Conservation (phyloP, 2,888 invertebrate species). For the Agrotis exclamationis region DNA sequence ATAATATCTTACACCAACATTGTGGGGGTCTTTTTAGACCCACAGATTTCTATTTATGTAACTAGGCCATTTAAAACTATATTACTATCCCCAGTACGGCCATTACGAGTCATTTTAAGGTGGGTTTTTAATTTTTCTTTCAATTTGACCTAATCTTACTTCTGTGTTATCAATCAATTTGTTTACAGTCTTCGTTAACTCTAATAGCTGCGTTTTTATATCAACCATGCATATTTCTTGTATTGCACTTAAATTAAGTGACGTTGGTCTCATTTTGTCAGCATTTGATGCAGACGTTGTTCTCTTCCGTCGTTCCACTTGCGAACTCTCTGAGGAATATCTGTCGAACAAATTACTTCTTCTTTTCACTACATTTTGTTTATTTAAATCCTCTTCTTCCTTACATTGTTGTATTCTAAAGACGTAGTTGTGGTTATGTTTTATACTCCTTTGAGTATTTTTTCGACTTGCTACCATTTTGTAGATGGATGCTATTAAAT, state of each 20-base stretch:
- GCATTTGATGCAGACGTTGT: conserved; percentile 76
- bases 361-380: conserved; percentile 81
- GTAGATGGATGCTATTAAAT: conserved; percentile 94
- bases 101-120: conserved; percentile 51
- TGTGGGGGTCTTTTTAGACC: too few relatives aligned
- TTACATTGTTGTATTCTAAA: conserved; percentile 79
- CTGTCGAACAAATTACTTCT: conserved; percentile 86
- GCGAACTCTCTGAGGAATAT: conserved; percentile 85
- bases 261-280: conserved; percentile 80
- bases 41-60: not conserved
- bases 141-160: conserved; percentile 75
- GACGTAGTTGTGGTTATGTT: conserved; percentile 87
- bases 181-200: conserved; percentile 84
- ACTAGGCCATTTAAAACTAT: conserved; percentile 10
- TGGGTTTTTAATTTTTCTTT: conserved; percentile 78
- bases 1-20: conserved; percentile 17
- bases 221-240: conserved; percentile 89
- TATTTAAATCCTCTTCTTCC: conserved; percentile 77
- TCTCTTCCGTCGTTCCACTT: conserved; percentile 83
- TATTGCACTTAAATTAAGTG: conserved; percentile 84
- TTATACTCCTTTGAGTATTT: conserved; percentile 90
- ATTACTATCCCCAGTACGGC: not conserved
- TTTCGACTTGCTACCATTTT: conserved; percentile 94
- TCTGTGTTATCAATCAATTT: conserved; percentile 83
- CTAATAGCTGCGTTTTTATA: conserved; percentile 84